These are phyloP conservation scores for Cercopithecus neglectus DNA, from an alignment of 2,797 vertebrate genomes.

Conservation along the genomic window DNA sequence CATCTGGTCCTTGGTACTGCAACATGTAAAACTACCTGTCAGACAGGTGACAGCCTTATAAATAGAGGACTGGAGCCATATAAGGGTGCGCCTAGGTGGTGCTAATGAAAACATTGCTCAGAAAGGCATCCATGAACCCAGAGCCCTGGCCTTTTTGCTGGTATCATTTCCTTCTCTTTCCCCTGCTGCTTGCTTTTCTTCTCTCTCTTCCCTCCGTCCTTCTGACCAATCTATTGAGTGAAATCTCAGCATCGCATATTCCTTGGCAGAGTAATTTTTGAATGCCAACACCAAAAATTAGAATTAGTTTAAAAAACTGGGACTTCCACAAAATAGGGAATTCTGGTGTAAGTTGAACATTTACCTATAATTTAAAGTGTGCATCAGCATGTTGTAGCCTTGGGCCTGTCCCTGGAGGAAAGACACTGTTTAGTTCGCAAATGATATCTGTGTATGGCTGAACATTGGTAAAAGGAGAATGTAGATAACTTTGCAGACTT, in stretches of 20 bases:
- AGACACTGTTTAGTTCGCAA: not conserved
- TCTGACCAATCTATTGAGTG: not conserved
- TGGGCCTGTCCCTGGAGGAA: not conserved
- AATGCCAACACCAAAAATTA: not conserved
- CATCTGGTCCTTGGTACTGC: constrained; percentile 67
- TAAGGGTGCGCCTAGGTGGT: not conserved
- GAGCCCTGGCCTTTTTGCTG: not conserved
- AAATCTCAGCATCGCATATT: not conserved
- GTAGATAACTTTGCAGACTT: not conserved
- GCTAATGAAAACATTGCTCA: constrained; percentile 58
- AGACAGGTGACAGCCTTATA: constrained; percentile 29
- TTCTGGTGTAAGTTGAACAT: not conserved
- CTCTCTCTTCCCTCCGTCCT: not conserved
- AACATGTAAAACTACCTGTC: constrained; percentile 68
- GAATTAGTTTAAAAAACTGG: not conserved
- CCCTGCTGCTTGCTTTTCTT: not conserved
- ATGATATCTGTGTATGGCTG: not conserved
- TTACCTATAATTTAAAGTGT: not conserved
- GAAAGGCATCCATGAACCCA: not conserved
- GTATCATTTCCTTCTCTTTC: not conserved
- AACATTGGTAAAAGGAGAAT: not conserved
- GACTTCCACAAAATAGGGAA: not conserved
- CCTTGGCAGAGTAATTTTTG: not conserved
- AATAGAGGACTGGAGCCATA: constrained; percentile 50
- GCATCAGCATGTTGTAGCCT: not conserved